These are phyloP conservation scores for Nasalis larvatus DNA, from an alignment of 2,113 vertebrate genomes.

Conservation along the genomic window DNA sequence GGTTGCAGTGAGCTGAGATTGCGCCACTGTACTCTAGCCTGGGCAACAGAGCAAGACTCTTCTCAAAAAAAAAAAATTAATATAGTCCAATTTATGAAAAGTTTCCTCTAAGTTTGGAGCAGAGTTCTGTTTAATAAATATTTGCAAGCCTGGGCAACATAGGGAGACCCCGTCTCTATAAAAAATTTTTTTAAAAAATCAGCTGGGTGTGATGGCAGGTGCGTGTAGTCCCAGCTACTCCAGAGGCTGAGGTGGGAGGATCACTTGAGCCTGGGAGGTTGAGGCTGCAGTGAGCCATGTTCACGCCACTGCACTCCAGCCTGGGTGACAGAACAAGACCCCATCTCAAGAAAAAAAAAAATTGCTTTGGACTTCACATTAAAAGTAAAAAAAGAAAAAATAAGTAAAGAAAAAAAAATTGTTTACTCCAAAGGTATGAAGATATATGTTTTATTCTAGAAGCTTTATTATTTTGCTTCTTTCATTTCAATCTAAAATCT, in stretches of 20 bases:
- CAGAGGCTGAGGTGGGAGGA: not conserved
- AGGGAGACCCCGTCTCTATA: not conserved
- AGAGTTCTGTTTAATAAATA: not conserved
- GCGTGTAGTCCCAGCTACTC: not conserved
- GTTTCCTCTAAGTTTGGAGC: not conserved
- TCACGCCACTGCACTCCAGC: not conserved
- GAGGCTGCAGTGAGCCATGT: not conserved
- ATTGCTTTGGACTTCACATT: no score
- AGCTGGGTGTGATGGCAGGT: not conserved
- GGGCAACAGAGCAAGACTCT: no score
- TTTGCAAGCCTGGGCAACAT: not conserved
- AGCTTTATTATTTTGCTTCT: not conserved
- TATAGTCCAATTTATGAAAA: not conserved
- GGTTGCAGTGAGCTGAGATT: no score
- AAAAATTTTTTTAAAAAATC: rapidly evolving
- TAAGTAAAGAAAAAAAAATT: not conserved
- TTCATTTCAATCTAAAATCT: not conserved
- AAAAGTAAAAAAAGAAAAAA: not conserved
- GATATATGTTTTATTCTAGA: not conserved
- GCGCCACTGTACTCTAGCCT: no score
- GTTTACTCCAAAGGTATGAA: not conserved
- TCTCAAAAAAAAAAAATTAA: not conserved
- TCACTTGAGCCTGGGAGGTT: not conserved
- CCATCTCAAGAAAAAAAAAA: not conserved
- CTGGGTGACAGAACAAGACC: not conserved